phyloP scores from a whole-genome alignment of 2,797 vertebrate species.

The Petrocephalus schoutedeni region DNA sequence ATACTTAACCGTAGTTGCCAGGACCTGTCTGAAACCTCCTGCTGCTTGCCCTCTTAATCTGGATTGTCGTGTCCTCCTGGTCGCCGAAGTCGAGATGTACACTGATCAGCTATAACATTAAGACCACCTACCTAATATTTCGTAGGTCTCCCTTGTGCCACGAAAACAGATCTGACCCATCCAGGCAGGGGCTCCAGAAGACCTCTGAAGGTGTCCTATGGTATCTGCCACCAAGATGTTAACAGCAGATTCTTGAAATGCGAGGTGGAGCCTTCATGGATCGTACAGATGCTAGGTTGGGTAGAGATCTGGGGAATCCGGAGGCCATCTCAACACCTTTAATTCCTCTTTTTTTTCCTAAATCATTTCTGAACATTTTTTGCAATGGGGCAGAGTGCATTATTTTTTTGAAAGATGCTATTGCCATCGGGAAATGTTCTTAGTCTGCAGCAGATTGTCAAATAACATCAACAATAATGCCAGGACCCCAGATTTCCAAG shows the following conservation, averaged over 20 bases:
- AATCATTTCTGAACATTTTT: neutral
- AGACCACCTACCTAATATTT: neutral
- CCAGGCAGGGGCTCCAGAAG: neutral
- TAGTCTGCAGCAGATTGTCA: neutral
- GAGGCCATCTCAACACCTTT: neutral
- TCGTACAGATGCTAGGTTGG: neutral
- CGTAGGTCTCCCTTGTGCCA: neutral
- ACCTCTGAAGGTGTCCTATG: neutral
- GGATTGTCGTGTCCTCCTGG: neutral
- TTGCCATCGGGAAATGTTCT: neutral
- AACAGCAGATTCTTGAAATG: no score
- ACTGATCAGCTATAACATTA: neutral
- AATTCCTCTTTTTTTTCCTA: neutral
- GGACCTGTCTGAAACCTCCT: slow-evolving; percentile 32
- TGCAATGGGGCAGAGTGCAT: no score
- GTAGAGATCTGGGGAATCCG: neutral
- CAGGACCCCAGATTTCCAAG: neutral
- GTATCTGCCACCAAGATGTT: neutral
- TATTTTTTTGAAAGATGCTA: no score
- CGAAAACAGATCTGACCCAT: neutral
- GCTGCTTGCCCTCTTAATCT: neutral
- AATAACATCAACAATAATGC: neutral
- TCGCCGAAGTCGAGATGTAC: no score
- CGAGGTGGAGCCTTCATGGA: neutral
- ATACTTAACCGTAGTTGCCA: slow-evolving; percentile 32